A percentile compares a stretch with the other conserved stretches of the same genome.
These are phyloP conservation scores for Rachycentron canadum DNA, from an alignment of 2,797 vertebrate species.

Conservation along the genomic window DNA sequence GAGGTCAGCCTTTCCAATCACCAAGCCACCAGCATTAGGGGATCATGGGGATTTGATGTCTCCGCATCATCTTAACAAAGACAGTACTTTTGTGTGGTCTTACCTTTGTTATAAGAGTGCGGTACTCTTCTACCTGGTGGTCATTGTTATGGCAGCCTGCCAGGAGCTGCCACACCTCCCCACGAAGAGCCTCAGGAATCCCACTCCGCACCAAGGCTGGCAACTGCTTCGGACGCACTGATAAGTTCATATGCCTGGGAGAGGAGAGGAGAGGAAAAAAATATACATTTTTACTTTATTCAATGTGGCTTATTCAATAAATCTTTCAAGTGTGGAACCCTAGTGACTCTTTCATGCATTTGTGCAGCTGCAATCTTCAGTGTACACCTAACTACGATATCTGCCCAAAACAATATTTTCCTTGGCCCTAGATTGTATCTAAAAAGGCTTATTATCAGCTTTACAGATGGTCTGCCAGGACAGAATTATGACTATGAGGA, in stretches of 20 bases:
- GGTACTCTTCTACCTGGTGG: conserved; percentile 97
- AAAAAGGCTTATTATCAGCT: conserved; percentile 6
- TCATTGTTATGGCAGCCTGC: conserved; percentile 98
- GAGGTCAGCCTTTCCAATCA: conserved; percentile 2
- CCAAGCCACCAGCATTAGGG: not conserved
- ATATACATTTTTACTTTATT: not conserved
- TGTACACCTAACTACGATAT: not conserved
- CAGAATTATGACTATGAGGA: conserved; percentile 5
- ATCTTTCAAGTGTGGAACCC: not conserved
- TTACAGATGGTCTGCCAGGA: not conserved
- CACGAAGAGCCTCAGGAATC: conserved; percentile 95
- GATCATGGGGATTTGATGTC: not conserved
- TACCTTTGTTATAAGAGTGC: conserved; percentile 99
- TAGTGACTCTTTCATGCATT: not conserved
- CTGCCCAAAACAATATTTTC: conserved; percentile 17
- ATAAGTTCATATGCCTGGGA: conserved; percentile 94
- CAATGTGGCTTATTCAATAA: not conserved
- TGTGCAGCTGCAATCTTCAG: not conserved
- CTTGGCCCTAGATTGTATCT: not conserved
- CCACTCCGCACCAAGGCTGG: conserved; percentile 94
- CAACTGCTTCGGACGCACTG: conserved; percentile 93
- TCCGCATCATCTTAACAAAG: not conserved
- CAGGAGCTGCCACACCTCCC: conserved; percentile 98
- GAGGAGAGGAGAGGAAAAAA: not conserved
- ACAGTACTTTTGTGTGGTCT: conserved; percentile 8